These are phyloP conservation scores for Leptodactylus fallax DNA, from an alignment of 2,797 vertebrate species.

Conservation along the genomic window DNA sequence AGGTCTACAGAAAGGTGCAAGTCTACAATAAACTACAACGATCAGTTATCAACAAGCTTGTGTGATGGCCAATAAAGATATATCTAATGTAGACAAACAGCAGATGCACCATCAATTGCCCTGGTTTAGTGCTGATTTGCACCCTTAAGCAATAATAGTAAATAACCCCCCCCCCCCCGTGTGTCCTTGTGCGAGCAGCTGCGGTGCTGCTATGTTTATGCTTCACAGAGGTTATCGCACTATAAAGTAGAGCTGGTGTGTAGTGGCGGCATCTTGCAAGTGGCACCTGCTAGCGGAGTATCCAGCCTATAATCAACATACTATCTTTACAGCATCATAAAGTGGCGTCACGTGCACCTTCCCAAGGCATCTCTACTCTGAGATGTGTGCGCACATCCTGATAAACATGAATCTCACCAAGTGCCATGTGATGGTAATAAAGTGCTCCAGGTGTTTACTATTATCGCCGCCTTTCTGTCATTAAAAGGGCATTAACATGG, in stretches of 20 bases:
- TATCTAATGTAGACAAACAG: slow-evolving; percentile 2
- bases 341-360: slow-evolving; percentile 50
- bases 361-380: slow-evolving; percentile 26
- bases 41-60: neutral
- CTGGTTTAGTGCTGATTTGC: neutral
- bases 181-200: slow-evolving; percentile 57
- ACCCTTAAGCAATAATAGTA: neutral
- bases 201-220: slow-evolving; percentile 53
- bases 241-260: slow-evolving; percentile 39
- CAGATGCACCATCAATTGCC: neutral
- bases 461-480: slow-evolving; percentile 26
- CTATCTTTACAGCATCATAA: slow-evolving; percentile 60
- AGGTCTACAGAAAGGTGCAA: neutral
- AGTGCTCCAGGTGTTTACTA: slow-evolving; percentile 53
- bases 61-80: neutral
- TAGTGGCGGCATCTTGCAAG: slow-evolving; percentile 52
- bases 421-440: slow-evolving; percentile 54
- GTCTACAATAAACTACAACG: neutral
- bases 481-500: slow-evolving; percentile 46
- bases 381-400: slow-evolving; percentile 7
- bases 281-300: slow-evolving; percentile 44
- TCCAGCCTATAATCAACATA: slow-evolving; percentile 44
- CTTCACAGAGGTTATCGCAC: slow-evolving; percentile 27
- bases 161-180: neutral
- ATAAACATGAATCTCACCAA: slow-evolving; percentile 32